These are phyloP conservation scores for Ochotona princeps DNA, from an alignment of 2,113 vertebrate genomes.

Conservation along the genomic window DNA sequence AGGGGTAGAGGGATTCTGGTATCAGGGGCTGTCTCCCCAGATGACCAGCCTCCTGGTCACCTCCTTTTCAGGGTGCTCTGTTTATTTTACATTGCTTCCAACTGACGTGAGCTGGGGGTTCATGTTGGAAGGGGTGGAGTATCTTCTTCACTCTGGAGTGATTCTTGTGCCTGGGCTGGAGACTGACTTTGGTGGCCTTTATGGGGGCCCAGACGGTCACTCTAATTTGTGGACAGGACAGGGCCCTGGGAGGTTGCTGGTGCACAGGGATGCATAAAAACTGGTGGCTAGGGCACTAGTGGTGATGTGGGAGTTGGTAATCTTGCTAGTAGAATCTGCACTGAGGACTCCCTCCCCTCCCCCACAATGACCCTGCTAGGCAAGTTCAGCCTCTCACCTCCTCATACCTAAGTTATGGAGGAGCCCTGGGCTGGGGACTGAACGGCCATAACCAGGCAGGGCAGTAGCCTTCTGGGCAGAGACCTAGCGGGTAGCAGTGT, in stretches of 20 bases:
- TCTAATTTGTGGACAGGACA: neutral
- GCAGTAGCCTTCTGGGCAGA: constrained; percentile 51
- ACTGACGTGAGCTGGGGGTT: neutral
- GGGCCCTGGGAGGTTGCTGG: neutral
- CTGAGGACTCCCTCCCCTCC: neutral
- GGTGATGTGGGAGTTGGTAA: neutral
- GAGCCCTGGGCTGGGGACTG: neutral
- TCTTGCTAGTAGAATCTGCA: constrained; percentile 21
- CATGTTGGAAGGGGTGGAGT: neutral
- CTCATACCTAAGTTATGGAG: neutral
- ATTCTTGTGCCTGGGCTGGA: neutral
- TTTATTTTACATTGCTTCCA: too few relatives aligned
- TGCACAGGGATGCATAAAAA: neutral
- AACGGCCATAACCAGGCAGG: neutral
- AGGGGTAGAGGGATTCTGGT: neutral
- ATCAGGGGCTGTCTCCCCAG: neutral
- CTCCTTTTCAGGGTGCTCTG: neutral
- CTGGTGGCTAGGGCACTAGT: neutral
- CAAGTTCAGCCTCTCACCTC: neutral
- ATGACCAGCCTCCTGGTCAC: neutral
- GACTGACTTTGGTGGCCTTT: neutral
- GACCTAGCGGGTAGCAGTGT: constrained; percentile 66
- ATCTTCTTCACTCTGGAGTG: neutral
- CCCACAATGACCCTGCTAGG: neutral
- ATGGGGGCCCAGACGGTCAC: neutral